Percentiles rank a stretch among this genome's conserved stretches.
Evolutionary conservation across 2,113 vertebrate genomes (phyloP).

Genomic region (Phylloscopus trochilus): DNA sequence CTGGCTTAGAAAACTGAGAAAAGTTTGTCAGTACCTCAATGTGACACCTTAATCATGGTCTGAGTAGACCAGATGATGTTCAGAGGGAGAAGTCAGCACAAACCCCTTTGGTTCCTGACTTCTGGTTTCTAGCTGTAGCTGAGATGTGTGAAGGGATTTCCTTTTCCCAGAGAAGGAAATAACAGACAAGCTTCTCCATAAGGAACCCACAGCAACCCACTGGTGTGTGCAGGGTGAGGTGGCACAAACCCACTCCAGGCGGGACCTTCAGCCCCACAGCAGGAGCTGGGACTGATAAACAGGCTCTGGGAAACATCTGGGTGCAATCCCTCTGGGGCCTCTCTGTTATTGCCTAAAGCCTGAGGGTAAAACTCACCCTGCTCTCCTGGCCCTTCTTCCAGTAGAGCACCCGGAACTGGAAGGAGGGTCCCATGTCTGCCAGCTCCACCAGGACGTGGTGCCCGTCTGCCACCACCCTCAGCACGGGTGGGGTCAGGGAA

Average conservation of each 20-base stretch:
- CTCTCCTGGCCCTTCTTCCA: constrained; percentile 65
- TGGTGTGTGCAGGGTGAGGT: neutral
- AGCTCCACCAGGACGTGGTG: constrained; percentile 67
- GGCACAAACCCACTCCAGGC: neutral
- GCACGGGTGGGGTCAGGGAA: constrained; percentile 64
- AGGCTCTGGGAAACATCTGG: neutral
- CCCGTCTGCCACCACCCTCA: constrained; percentile 55
- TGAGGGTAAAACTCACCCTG: constrained; percentile 51
- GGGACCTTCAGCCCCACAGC: neutral
- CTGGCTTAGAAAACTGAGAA: neutral
- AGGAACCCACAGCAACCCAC: neutral
- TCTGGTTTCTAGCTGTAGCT: neutral
- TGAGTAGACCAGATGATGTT: neutral
- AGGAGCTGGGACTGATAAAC: neutral
- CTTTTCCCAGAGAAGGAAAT: neutral
- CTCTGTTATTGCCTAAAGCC: neutral
- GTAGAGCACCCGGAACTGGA: constrained; percentile 64
- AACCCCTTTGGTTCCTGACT: neutral
- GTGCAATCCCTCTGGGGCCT: neutral
- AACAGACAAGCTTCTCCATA: neutral
- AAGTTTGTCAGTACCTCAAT: neutral
- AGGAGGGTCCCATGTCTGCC: constrained; percentile 71
- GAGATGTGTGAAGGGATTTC: neutral
- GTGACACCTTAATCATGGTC: neutral
- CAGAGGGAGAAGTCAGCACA: neutral